A percentile compares a stretch with the other conserved stretches of the same genome.
Evolutionary conservation across 2,113 vertebrate species (phyloP).

Genomic region (Ranitomeya variabilis): DNA sequence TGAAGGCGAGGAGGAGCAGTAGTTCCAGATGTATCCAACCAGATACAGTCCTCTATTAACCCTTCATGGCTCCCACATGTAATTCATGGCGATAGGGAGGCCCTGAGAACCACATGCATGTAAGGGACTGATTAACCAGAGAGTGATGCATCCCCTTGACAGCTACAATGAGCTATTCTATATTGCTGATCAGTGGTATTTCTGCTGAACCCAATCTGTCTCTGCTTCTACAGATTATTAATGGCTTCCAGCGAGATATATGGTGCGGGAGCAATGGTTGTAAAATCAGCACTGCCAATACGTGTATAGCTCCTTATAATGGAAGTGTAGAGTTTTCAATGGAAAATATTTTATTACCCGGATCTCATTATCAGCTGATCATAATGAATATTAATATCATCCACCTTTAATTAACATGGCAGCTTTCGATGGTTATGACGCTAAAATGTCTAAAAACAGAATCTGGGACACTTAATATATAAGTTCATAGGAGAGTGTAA

Average conservation of each 20-base stretch:
- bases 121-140: neutral
- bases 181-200: conserved; percentile 42
- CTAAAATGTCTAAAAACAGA: neutral
- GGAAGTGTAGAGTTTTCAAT: neutral
- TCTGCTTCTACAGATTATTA: conserved; percentile 37
- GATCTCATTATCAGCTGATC: neutral
- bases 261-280: neutral
- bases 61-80: neutral
- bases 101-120: neutral
- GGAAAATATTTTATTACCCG: neutral
- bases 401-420: neutral
- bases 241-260: neutral
- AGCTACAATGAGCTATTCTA: conserved; percentile 22
- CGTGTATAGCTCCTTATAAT: neutral
- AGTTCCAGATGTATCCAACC: conserved; percentile 27
- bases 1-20: conserved; percentile 12
- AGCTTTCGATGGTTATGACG: neutral
- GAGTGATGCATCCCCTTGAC: conserved; percentile 25
- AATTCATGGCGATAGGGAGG: neutral
- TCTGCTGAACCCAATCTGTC: conserved; percentile 40
- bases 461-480: neutral
- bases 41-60: conserved; percentile 32
- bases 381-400: neutral
- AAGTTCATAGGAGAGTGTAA: neutral
- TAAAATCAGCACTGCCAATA: conserved; percentile 4